Evolutionary conservation across 1,140 invertebrate species (phyloP).

Genomic region (Zaprionus lachaisei): DNA sequence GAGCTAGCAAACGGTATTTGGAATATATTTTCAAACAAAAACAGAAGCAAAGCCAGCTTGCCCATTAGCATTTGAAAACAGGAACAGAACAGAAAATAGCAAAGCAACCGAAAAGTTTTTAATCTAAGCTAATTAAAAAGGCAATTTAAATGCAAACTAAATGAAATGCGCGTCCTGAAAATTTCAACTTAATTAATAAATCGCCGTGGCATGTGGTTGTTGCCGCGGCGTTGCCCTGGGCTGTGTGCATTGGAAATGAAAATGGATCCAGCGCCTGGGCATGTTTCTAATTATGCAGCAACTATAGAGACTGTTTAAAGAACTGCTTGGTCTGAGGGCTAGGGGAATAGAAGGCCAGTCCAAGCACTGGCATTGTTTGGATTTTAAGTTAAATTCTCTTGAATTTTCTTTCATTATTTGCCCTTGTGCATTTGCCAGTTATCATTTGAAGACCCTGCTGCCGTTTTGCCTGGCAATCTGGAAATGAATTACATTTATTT

Average conservation of each 20-base stretch:
- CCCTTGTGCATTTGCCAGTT: background rate
- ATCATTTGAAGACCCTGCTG: background rate
- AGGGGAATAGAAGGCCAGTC: background rate
- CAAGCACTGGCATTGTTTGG: slow-evolving; percentile 1
- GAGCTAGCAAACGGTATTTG: slow-evolving; percentile 12
- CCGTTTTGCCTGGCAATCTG: background rate
- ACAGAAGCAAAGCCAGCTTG: background rate
- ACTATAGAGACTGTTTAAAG: slow-evolving; percentile 21
- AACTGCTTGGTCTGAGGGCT: background rate
- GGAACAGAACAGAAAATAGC: background rate
- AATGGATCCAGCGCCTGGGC: background rate
- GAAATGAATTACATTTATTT: background rate
- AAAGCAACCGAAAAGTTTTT: slow-evolving; percentile 47
- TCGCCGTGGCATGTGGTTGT: slow-evolving; percentile 24
- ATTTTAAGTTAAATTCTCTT: background rate
- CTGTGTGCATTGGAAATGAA: slow-evolving; percentile 22
- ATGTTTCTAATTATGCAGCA: slow-evolving; percentile 17
- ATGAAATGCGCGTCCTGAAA: slow-evolving; percentile 39
- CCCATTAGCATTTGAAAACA: slow-evolving; percentile 27
- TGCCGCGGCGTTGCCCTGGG: background rate
- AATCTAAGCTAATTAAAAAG: slow-evolving; percentile 66
- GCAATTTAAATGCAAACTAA: slow-evolving; percentile 68
- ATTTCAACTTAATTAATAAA: slow-evolving; percentile 57
- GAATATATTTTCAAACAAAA: slow-evolving; percentile 22
- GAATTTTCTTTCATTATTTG: background rate